phyloP scores from a whole-genome alignment of 2,113 vertebrate genomes.

The Probosciger aterrimus region DNA sequence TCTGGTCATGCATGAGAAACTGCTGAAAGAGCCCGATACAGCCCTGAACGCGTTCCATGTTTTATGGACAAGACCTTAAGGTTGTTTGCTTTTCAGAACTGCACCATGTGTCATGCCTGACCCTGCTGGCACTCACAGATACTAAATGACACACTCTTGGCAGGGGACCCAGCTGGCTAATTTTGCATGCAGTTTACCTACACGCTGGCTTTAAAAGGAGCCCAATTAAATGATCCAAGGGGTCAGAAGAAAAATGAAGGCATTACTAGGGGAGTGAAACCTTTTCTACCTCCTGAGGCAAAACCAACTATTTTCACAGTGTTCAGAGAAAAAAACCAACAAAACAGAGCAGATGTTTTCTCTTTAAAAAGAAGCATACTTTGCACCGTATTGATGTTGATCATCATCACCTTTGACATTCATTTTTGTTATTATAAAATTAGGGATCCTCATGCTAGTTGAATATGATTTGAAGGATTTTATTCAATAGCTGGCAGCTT shows the following conservation, averaged over 20 bases:
- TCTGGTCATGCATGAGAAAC: slow-evolving; percentile 66
- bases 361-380: neutral
- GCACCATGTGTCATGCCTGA: slow-evolving; percentile 45
- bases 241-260: slow-evolving; percentile 36
- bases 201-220: neutral
- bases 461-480: neutral
- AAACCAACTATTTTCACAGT: neutral
- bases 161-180: slow-evolving; percentile 46
- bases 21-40: slow-evolving; percentile 44
- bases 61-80: slow-evolving; percentile 37
- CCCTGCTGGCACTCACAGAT: slow-evolving; percentile 40
- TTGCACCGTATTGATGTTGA: neutral
- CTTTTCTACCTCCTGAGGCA: slow-evolving; percentile 21
- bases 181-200: slow-evolving; percentile 48
- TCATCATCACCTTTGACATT: neutral
- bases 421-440: neutral
- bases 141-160: slow-evolving; percentile 39
- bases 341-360: slow-evolving; percentile 5
- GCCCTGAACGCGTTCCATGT: slow-evolving; percentile 29
- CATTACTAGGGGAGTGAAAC: neutral
- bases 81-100: slow-evolving; percentile 57
- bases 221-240: slow-evolving; percentile 38
- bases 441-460: neutral
- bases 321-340: neutral
- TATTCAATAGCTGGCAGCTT: neutral